Evolutionary conservation across 2,888 invertebrate genomes (phyloP), one percentile per base, ranked within the genome.

Genomic region (Villa cingulata): DNA sequence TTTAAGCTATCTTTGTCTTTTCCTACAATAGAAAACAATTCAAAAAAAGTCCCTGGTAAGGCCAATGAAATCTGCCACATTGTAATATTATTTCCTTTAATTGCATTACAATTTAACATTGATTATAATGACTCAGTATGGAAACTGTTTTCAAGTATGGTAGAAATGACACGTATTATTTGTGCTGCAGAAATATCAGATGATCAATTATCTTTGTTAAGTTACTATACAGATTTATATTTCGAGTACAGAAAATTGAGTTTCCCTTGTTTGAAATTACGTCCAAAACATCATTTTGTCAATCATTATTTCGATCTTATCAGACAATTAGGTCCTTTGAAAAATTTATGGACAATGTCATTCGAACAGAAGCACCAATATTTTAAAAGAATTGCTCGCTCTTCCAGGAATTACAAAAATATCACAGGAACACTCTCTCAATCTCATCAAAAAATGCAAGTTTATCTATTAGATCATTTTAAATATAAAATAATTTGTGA

Each of bases 301-400:
- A 37, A 15, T 10, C 52, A 52, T 43, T 52, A 52, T 41, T 48
- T 48, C n/a, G 42, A 46, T 36, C 38, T 52, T 12, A 51, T 50
- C 16, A 36, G 45, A n/a, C 38, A 51, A 40, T 43, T 50, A 16
- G 50, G 50, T 5, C 50, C 50, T 14, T 37, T 52, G 37, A 51
- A 48, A 42, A 12, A 45, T 17, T 17, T 52, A 2, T 52, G 50
- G 46, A 52, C 50, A 9, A 27, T 52, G 38, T n/a, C 54, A 12
- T 59, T 59, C 46, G 57, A 59, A 50, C 55, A 54, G 32, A 58
- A 59, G 41, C 56, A 59, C 41, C 39, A 52, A 10, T 59, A 48
- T 48, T 57, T 56, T 43, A 58, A 57, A 52, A 54, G 46, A 50
- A 38, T 46, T 17, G 41, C 52, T 0, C 47, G 49, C 42, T 48